Percentiles rank a stretch among this genome's conserved stretches.
Evolutionary conservation across 2,797 vertebrate species (phyloP).

Genomic region (Psittacula derbiana): DNA sequence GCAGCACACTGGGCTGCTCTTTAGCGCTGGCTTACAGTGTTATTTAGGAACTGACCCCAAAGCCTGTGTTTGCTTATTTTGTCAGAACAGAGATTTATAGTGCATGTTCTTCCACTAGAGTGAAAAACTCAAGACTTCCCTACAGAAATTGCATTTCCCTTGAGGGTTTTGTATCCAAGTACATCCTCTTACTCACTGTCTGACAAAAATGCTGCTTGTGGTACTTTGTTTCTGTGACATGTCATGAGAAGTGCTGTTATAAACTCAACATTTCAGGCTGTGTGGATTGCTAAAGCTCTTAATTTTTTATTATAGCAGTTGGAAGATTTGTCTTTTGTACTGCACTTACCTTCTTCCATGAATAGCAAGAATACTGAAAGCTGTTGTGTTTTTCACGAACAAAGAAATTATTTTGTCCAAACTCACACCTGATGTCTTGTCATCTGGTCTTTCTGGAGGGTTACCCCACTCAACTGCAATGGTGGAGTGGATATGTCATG

Average conservation of each 20-base stretch:
- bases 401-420: background rate
- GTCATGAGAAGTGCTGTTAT: background rate
- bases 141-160: constrained; percentile 13
- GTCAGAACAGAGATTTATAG: constrained; percentile 9
- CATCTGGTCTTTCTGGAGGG: background rate
- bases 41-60: background rate
- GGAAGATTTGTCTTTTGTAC: background rate
- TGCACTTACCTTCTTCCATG: background rate
- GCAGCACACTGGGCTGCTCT: background rate
- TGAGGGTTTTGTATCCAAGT: background rate
- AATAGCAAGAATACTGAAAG: background rate
- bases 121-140: background rate
- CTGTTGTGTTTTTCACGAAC: background rate
- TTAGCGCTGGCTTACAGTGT: background rate
- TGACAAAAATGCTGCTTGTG: constrained; percentile 10
- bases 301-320: background rate
- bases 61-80: background rate
- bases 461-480: background rate
- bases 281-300: background rate
- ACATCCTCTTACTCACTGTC: background rate
- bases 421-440: accelerated
- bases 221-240: background rate
- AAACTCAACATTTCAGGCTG: background rate
- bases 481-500: background rate
- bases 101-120: background rate